Conservation (phyloP, 1,140 invertebrate genomes). For the Atta colombica region DNA sequence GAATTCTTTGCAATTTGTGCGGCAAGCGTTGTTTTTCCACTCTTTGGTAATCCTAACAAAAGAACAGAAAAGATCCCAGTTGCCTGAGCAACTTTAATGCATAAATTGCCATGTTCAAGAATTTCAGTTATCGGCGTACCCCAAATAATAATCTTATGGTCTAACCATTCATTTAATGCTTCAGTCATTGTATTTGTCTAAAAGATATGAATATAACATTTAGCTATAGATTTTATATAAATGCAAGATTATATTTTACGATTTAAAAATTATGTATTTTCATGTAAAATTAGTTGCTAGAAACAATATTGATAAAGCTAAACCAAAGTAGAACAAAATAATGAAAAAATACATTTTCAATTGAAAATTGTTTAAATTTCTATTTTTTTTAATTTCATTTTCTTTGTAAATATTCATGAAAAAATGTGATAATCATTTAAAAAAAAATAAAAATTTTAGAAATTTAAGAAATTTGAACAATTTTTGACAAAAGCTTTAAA, state of each 20-base stretch:
- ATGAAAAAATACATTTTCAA: too few species aligned
- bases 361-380: too few species aligned
- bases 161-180: constrained; percentile 93
- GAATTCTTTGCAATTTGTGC: constrained; percentile 98
- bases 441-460: too few species aligned
- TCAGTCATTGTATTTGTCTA: constrained; percentile 92
- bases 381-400: too few species aligned
- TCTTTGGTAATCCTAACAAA: constrained; percentile 96
- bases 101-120: constrained; percentile 96
- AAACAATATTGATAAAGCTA: too few species aligned
- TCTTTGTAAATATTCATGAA: too few species aligned
- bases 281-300: too few species aligned
- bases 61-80: constrained; percentile 95
- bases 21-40: constrained; percentile 98
- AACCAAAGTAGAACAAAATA: too few species aligned
- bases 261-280: too few species aligned
- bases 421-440: too few species aligned
- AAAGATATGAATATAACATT: constrained; percentile 9
- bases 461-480: too few species aligned
- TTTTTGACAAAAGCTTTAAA: too few species aligned
- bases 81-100: constrained; percentile 95
- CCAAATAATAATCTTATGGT: constrained; percentile 97
- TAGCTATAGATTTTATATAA: not conserved
- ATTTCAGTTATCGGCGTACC: constrained; percentile 94
- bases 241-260: not conserved